A percentile compares a stretch with the other conserved stretches of the same genome.
These are phyloP conservation scores for Leptura quadrifasciata DNA, from an alignment of 2,888 invertebrate species.

Conservation along the genomic window DNA sequence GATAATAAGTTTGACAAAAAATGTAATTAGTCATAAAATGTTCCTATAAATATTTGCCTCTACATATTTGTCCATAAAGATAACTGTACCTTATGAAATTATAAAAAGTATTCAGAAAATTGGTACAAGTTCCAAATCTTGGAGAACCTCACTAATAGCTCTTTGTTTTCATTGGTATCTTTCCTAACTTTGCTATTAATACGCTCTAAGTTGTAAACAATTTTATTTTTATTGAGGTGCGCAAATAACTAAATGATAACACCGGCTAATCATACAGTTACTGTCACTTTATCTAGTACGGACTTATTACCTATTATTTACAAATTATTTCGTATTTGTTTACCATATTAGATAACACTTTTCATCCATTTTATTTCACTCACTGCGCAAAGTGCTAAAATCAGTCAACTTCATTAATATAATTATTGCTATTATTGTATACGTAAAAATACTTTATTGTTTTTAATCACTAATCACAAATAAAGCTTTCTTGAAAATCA, in stretches of 20 bases:
- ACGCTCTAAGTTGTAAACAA: background rate
- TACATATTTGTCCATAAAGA: background rate
- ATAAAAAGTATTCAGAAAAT: background rate
- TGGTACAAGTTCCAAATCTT: background rate
- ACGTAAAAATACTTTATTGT: too few species aligned
- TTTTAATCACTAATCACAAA: too few species aligned
- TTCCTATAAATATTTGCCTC: background rate
- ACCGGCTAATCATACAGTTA: background rate
- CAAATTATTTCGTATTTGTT: background rate
- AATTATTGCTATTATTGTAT: too few species aligned
- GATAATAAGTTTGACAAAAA: background rate
- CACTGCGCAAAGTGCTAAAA: background rate
- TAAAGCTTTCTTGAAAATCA: too few species aligned
- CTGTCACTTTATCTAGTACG: background rate
- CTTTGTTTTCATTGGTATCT: background rate
- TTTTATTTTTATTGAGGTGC: background rate
- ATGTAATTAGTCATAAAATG: background rate
- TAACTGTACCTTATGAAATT: background rate
- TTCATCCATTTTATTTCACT: background rate
- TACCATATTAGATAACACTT: background rate
- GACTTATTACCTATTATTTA: background rate
- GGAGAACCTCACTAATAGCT: background rate
- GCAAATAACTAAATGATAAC: background rate
- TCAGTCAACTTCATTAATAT: too few species aligned
- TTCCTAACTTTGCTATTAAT: background rate